Conservation (phyloP, 35 echinoderm and acorn worm species). For the Apostichopus japonicus region DNA sequence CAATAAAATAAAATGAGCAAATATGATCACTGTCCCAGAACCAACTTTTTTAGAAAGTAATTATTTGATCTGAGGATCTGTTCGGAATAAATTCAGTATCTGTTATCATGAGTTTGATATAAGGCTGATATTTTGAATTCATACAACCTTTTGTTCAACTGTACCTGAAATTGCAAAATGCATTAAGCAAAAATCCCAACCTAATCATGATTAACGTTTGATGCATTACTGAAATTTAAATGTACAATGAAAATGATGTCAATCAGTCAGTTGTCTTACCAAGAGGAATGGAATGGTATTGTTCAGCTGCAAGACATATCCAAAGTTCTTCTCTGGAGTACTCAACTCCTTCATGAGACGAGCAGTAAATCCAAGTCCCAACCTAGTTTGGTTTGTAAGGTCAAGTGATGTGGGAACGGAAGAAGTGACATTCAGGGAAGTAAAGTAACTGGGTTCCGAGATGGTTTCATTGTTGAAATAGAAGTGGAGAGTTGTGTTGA, state of each 20-base stretch:
- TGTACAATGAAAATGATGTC: too few species aligned
- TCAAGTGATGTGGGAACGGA: conserved; percentile 13
- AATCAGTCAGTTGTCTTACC: conserved; percentile 17
- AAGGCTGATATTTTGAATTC: too few species aligned
- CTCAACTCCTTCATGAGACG: background rate
- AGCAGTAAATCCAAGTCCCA: conserved; percentile 11
- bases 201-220: too few species aligned
- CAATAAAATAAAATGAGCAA: too few species aligned
- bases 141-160: too few species aligned
- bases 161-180: too few species aligned
- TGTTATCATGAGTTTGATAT: too few species aligned
- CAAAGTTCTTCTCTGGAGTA: background rate
- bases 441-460: conserved; percentile 32
- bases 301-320: conserved; percentile 33
- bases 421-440: conserved; percentile 33
- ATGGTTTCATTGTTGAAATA: conserved; percentile 26
- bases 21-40: background rate
- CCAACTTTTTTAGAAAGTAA: too few species aligned
- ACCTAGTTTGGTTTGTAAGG: conserved; percentile 35
- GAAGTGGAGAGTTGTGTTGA: conserved; percentile 39
- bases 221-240: too few species aligned
- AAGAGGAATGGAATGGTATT: conserved; percentile 41
- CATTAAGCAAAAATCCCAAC: too few species aligned
- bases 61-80: too few species aligned
- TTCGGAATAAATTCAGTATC: too few species aligned